Base-by-base conservation (phyloP, 2,888 invertebrate species). In the Torymus aiolomorphi region DNA sequence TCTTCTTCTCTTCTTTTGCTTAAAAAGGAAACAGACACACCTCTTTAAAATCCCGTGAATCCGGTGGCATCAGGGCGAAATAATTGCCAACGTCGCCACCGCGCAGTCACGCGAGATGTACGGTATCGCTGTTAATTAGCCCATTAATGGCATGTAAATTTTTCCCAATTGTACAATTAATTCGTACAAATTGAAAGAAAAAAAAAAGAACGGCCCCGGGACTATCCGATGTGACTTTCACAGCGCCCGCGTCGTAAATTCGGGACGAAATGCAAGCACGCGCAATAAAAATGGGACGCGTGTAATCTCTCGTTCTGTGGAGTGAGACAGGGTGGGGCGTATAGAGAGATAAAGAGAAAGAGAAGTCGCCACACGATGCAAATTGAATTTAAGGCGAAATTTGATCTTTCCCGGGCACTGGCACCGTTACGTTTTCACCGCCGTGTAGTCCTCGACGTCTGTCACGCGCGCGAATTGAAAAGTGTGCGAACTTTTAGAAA, bases 251-350 rank as follows among this genome's bases (percentile, higher is more conserved):
- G n/a, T 13, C 42, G 54, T 73, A 63, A 73, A 73, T 63, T 54
- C 59, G 24, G 54, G 31, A 31, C 20, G 52, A 73, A 73, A 62
- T 73, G 52, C 8, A 31, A 2, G 8, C 8, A 31, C 42, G 3
- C 16, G 63, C 12, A 63, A 73, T 73, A 54, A 63, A 73, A 63
- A 63, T 63, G 52, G 62, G 61, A 31, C 24, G 54, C 52, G n/a
- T 63, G 10, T 56, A 16, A 10, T 13, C 31, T 20, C 31, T 52
- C 4, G 1, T 2, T 49, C 14, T 54, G n/a, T n/a, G n/a, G n/a
- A n/a, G n/a, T n/a, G n/a, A n/a, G n/a, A n/a, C n/a, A n/a, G 18
- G 5, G 31, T 62, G 12, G 10, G 18, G 31, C 8, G 8, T 31
- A 31, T 31, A 10, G 10, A 24, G 42, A 31, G 13, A 52, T 18